Conservation (phyloP, 2,113 vertebrate species). For the Crotalus viridis region DNA sequence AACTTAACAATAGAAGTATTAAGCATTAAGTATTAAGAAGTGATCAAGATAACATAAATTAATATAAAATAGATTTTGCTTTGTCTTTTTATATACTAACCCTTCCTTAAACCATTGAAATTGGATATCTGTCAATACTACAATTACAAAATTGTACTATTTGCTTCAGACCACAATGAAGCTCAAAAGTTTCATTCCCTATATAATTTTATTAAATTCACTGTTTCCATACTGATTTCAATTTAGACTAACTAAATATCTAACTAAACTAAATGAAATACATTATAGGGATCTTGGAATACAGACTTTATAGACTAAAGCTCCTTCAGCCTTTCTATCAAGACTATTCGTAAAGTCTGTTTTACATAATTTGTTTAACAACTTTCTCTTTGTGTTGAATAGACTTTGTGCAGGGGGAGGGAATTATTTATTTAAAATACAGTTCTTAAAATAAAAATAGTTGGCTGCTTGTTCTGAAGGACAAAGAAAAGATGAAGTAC, state of each 20-base stretch:
- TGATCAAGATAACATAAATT: background rate
- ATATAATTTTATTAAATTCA: background rate
- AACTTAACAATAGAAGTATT: background rate
- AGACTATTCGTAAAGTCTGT: background rate
- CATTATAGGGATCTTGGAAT: slow-evolving; percentile 24
- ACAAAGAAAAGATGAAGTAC: slow-evolving; percentile 18
- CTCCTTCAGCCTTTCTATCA: background rate
- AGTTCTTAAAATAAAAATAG: background rate
- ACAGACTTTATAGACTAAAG: background rate
- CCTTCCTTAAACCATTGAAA: background rate
- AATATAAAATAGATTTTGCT: background rate
- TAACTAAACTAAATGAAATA: background rate
- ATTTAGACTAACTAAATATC: slow-evolving; percentile 17
- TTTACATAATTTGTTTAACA: background rate
- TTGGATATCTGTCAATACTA: background rate
- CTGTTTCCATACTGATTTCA: slow-evolving; percentile 43
- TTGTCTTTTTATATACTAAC: background rate
- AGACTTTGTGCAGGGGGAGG: background rate
- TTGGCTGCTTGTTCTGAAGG: slow-evolving; percentile 31
- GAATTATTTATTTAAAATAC: background rate
- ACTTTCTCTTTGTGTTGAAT: background rate
- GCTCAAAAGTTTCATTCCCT: background rate
- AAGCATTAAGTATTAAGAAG: background rate
- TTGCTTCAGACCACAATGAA: background rate
- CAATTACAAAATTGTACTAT: background rate